A percentile compares a stretch with the other conserved stretches of the same genome.
These are phyloP conservation scores for Oplegnathus fasciatus DNA, from an alignment of 2,113 vertebrate genomes.

Conservation along the genomic window DNA sequence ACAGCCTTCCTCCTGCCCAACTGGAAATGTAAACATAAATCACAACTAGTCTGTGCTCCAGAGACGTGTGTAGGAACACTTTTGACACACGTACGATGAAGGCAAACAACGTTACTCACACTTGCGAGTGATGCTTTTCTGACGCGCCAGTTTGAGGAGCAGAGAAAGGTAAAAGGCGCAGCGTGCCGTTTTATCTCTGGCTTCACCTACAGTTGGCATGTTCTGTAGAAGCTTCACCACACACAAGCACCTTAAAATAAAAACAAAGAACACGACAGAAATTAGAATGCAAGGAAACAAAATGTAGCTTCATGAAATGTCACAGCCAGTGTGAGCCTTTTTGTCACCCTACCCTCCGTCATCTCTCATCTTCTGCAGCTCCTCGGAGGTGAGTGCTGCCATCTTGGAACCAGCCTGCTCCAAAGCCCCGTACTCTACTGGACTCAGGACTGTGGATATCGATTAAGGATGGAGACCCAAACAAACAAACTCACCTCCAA, in stretches of 20 bases:
- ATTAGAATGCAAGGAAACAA: neutral
- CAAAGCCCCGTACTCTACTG: slow-evolving; percentile 87
- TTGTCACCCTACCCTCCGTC: slow-evolving; percentile 82
- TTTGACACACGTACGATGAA: neutral
- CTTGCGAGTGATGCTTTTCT: slow-evolving; percentile 86
- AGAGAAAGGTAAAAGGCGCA: slow-evolving; percentile 90
- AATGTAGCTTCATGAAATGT: neutral
- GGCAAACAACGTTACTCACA: slow-evolving; percentile 82
- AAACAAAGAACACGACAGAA: neutral
- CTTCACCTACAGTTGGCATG: slow-evolving; percentile 79
- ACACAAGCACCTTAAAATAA: slow-evolving; percentile 72
- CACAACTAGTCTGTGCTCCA: neutral
- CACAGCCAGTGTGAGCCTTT: neutral
- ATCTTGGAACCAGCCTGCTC: slow-evolving; percentile 83
- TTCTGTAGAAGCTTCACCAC: slow-evolving; percentile 87
- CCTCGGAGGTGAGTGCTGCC: slow-evolving; percentile 82
- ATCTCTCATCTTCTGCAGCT: slow-evolving; percentile 86
- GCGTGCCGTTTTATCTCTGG: slow-evolving; percentile 83
- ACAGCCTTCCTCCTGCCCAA: slow-evolving; percentile 78
- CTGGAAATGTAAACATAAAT: slow-evolving; percentile 58
- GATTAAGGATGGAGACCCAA: slow-evolving; percentile 77
- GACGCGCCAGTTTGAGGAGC: slow-evolving; percentile 86
- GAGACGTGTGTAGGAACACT: neutral
- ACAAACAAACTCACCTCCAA: neutral
- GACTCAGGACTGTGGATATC: slow-evolving; percentile 85